A percentile compares a stretch with the other conserved stretches of the same genome.
These are phyloP conservation scores for Cataglyphis livida DNA, from an alignment of 2,888 invertebrate species.

Conservation along the genomic window DNA sequence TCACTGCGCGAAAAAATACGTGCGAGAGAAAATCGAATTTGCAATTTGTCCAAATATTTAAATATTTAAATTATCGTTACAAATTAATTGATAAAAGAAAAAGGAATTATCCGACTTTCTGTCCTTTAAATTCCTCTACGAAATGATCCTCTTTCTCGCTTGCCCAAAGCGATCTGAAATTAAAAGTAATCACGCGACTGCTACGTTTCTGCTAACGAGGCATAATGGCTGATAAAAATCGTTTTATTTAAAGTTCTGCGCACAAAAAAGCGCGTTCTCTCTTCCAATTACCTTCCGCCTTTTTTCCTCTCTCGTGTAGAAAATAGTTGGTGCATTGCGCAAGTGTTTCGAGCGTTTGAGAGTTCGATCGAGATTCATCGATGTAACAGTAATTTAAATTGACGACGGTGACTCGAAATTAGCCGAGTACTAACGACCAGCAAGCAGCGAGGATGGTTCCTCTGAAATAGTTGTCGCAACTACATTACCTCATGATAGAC, in stretches of 20 bases:
- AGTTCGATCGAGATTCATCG: constrained; percentile 70
- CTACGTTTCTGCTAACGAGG: background rate
- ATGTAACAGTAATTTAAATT: constrained; percentile 63
- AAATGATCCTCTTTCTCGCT: background rate
- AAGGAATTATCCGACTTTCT: background rate
- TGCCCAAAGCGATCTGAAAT: constrained; percentile 32
- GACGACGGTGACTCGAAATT: constrained; percentile 64
- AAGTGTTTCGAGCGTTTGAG: constrained; percentile 33
- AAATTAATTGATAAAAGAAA: background rate
- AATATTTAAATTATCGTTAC: background rate
- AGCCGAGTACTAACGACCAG: constrained; percentile 67
- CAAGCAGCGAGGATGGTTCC: constrained; percentile 40
- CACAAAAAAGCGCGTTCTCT: constrained; percentile 64
- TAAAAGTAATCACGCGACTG: constrained; percentile 22
- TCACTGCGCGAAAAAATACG: background rate
- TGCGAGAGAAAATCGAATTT: constrained; percentile 12
- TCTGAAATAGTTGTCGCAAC: constrained; percentile 63
- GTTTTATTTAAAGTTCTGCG: constrained; percentile 26
- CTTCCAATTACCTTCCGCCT: constrained; percentile 57
- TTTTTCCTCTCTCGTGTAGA: constrained; percentile 44
- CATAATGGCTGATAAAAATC: constrained; percentile 20
- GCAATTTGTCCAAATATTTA: constrained; percentile 16
- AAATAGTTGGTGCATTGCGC: constrained; percentile 12
- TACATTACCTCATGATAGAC: constrained; percentile 54
- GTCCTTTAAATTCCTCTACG: background rate